A percentile compares a stretch with the other conserved stretches of the same genome.
These are phyloP conservation scores for Antennarius maculatus DNA, from an alignment of 2,797 vertebrate species.

Conservation along the genomic window DNA sequence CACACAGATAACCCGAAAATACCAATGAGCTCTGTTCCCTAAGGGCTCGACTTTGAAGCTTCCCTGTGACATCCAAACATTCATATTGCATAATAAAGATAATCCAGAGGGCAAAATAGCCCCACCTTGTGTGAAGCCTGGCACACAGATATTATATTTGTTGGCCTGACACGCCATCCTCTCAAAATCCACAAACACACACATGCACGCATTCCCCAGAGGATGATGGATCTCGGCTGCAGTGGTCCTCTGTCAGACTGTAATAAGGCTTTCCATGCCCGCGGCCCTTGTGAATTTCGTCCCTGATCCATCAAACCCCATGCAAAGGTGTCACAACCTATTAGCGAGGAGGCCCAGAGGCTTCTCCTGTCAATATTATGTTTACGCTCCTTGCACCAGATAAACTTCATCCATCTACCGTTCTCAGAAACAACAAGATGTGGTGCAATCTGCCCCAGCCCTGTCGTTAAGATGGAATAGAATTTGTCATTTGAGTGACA, in stretches of 20 bases:
- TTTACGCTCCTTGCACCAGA: conserved; percentile 57
- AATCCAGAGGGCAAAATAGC: conserved; percentile 33
- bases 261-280: conserved; percentile 66
- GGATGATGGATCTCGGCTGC: conserved; percentile 64
- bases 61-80: conserved; percentile 18
- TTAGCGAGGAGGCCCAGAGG: conserved; percentile 61
- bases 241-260: conserved; percentile 55
- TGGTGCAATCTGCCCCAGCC: too few relatives aligned
- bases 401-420: conserved; percentile 50
- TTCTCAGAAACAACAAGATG: conserved; percentile 10
- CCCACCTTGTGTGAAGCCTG: conserved; percentile 42
- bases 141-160: conserved; percentile 47
- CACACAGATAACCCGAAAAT: conserved; percentile 3
- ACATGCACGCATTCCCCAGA: conserved; percentile 51
- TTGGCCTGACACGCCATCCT: conserved; percentile 21
- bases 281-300: conserved; percentile 57
- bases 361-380: conserved; percentile 56
- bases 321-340: conserved; percentile 62
- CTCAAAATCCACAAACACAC: conserved; percentile 52
- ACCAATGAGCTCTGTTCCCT: background rate
- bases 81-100: conserved; percentile 27
- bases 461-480: too few relatives aligned
- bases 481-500: background rate
- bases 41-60: conserved; percentile 17
- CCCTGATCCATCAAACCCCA: conserved; percentile 66